Evolutionary conservation across 2,888 invertebrate genomes (phyloP).

Genomic region (Dasysyrphus albostriatus): DNA sequence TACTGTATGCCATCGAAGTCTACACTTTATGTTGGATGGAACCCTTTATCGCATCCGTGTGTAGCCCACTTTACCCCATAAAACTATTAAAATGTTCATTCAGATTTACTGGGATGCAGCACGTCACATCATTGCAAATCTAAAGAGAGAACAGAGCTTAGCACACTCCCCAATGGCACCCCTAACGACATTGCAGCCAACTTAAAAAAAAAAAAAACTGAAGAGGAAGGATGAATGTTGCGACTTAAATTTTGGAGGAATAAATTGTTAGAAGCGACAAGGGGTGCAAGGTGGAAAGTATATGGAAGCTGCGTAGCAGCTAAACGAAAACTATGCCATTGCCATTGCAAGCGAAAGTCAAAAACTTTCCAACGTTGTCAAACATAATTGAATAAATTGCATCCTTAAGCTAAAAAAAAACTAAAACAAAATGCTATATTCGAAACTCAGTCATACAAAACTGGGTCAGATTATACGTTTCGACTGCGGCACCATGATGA

Average conservation of each 20-base stretch:
- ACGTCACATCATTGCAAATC: constrained; percentile 36
- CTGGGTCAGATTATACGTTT: constrained; percentile 62
- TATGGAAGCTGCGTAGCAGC: constrained; percentile 21
- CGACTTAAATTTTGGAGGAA: constrained; percentile 28
- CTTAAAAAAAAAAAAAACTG: not conserved
- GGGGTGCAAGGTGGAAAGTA: not conserved
- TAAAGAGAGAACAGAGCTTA: constrained; percentile 20
- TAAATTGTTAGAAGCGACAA: constrained; percentile 2
- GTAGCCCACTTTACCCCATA: constrained; percentile 67
- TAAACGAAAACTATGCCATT: constrained; percentile 67
- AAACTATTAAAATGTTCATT: constrained; percentile 66
- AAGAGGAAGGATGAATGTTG: constrained; percentile 12
- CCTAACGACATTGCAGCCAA: not conserved
- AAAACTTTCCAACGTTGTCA: constrained; percentile 69
- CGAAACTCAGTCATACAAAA: constrained; percentile 66
- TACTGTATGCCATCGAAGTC: not conserved
- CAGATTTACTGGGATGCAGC: constrained; percentile 33
- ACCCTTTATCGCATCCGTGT: constrained; percentile 17
- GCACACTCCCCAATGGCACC: constrained; percentile 28
- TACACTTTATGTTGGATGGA: not conserved
- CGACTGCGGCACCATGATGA: constrained; percentile 7
- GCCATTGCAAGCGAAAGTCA: constrained; percentile 70
- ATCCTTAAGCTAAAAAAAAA: constrained; percentile 46
- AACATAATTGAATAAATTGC: constrained; percentile 76
- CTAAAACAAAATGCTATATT: constrained; percentile 44